Conservation (phyloP, 2,888 invertebrate species). For the Flexamia atlantica region DNA sequence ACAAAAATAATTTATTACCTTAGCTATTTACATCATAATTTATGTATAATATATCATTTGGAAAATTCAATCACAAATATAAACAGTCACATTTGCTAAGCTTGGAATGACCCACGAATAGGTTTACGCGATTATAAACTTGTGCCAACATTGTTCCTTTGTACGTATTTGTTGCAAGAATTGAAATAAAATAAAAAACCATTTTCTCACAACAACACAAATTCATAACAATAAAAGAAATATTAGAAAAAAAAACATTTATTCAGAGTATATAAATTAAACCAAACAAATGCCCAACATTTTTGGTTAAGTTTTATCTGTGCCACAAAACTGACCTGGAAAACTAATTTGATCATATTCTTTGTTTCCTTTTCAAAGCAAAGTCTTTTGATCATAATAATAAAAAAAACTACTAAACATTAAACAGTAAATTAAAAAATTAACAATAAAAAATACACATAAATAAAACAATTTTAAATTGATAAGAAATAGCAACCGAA, state of each 20-base stretch:
- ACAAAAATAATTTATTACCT: slow-evolving; percentile 58
- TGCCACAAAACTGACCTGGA: neutral
- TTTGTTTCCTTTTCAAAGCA: too few relatives aligned
- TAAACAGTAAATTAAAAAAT: neutral
- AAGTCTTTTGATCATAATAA: too few relatives aligned
- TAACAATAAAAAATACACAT: too few relatives aligned
- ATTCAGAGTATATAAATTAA: neutral
- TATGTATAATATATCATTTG: slow-evolving; percentile 28
- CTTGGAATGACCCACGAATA: slow-evolving; percentile 51
- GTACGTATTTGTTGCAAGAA: neutral
- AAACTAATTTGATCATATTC: too few relatives aligned
- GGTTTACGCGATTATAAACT: neutral
- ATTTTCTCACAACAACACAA: neutral
- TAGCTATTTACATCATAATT: slow-evolving; percentile 44
- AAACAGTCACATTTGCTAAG: slow-evolving; percentile 43
- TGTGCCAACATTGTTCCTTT: slow-evolving; percentile 17
- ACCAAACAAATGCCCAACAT: neutral
- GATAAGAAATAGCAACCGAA: neutral
- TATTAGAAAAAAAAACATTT: slow-evolving; percentile 7
- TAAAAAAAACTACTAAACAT: too few relatives aligned
- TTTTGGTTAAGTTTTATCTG: slow-evolving; percentile 1
- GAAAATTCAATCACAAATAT: slow-evolving; percentile 33
- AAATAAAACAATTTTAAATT: too few relatives aligned
- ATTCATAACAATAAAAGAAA: neutral
- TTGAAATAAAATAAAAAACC: neutral